Conservation (phyloP, 1,140 invertebrate species). For the Paracyclopina nana region DNA sequence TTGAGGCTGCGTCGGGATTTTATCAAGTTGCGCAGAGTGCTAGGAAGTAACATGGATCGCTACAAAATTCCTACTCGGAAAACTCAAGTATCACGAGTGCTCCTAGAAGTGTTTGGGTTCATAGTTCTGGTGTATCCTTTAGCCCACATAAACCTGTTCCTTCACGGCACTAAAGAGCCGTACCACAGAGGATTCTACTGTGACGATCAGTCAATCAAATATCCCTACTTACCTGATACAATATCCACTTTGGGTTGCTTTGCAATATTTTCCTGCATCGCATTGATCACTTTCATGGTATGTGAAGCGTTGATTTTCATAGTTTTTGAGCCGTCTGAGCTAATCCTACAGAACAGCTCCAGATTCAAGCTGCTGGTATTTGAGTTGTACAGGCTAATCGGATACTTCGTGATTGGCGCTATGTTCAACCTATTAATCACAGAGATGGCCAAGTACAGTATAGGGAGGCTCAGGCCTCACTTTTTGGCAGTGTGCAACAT, state of each 20-base stretch:
- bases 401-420: slow-evolving; percentile 11
- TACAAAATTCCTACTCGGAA: background rate
- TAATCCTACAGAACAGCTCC: background rate
- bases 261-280: slow-evolving; percentile 9
- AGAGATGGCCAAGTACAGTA: slow-evolving; percentile 28
- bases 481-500: slow-evolving; percentile 35
- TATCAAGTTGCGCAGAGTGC: too few relatives aligned
- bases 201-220: slow-evolving; percentile 36
- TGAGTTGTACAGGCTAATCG: slow-evolving; percentile 7
- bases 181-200: slow-evolving; percentile 39
- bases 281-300: background rate
- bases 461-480: slow-evolving; percentile 36
- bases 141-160: slow-evolving; percentile 5
- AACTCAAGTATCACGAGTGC: background rate
- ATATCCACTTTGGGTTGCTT: slow-evolving; percentile 13
- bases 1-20: too few relatives aligned
- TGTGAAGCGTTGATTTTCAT: slow-evolving; percentile 1
- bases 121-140: slow-evolving; percentile 7
- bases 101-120: background rate
- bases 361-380: slow-evolving; percentile 3
- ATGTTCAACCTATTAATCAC: slow-evolving; percentile 9
- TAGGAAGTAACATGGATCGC: too few relatives aligned
- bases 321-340: background rate
- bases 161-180: slow-evolving; percentile 22
- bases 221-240: slow-evolving; percentile 31